Evolutionary conservation across 1,140 invertebrate species (phyloP).

Genomic region (Caerostris darwini): DNA sequence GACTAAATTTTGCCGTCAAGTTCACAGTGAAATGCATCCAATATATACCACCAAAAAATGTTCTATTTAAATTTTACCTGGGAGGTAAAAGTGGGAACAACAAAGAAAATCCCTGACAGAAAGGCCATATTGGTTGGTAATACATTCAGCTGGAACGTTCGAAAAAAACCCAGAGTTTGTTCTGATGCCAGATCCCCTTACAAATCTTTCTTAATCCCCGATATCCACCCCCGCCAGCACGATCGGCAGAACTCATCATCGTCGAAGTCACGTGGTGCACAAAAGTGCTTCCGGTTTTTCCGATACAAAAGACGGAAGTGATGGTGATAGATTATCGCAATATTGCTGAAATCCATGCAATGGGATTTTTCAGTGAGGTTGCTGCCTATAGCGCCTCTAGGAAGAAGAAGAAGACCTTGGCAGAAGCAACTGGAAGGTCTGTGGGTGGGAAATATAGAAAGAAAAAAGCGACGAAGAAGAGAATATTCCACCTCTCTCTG

Average conservation of each 20-base stretch:
- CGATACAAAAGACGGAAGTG: conserved; percentile 61
- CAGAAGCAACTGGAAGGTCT: not conserved
- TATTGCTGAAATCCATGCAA: conserved; percentile 44
- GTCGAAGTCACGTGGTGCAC: conserved; percentile 34
- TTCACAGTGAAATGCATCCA: too few relatives aligned
- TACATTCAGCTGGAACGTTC: not conserved
- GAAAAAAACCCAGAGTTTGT: not conserved
- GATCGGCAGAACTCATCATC: conserved; percentile 35
- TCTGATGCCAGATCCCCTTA: not conserved
- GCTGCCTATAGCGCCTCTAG: not conserved
- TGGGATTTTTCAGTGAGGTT: conserved; percentile 45
- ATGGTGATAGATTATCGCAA: conserved; percentile 60
- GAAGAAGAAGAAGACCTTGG: not conserved
- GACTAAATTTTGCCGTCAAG: too few relatives aligned
- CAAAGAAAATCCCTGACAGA: not conserved
- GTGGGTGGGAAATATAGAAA: not conserved
- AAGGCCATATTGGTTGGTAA: not conserved
- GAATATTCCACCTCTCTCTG: not conserved
- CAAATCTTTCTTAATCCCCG: not conserved
- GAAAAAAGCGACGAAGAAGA: not conserved
- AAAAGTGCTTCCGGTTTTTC: conserved; percentile 16
- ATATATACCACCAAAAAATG: too few relatives aligned
- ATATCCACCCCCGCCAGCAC: not conserved
- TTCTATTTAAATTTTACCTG: too few relatives aligned
- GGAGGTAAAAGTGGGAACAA: too few relatives aligned